Conservation (phyloP, 2,797 vertebrate genomes). For the Eospalax fontanierii region DNA sequence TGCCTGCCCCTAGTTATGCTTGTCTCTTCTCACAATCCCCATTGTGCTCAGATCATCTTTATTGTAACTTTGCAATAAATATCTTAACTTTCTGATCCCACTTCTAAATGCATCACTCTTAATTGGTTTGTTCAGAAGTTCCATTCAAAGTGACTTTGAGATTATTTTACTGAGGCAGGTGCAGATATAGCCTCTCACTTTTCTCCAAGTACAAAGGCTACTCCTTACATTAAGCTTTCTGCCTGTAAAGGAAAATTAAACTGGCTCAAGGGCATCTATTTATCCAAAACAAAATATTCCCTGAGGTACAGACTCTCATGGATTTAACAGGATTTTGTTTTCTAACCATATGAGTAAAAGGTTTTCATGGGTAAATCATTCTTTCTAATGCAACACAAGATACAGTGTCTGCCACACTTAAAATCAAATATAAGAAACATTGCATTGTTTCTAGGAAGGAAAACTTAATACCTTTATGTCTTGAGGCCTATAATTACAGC, state of each 20-base stretch:
- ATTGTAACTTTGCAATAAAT: constrained; percentile 58
- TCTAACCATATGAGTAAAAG: constrained; percentile 52
- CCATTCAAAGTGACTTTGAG: constrained; percentile 33
- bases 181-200: constrained; percentile 6
- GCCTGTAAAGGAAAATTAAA: constrained; percentile 66
- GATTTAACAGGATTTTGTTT: constrained; percentile 72
- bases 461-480: constrained; percentile 35
- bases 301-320: background rate
- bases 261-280: constrained; percentile 24
- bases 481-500: constrained; percentile 47
- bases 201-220: constrained; percentile 53
- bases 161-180: constrained; percentile 49
- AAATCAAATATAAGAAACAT: constrained; percentile 58
- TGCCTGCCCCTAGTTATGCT: background rate
- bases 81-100: constrained; percentile 33
- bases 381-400: constrained; percentile 51
- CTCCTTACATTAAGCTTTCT: constrained; percentile 46
- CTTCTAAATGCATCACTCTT: constrained; percentile 49
- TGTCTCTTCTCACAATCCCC: background rate
- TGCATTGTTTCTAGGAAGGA: background rate
- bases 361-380: constrained; percentile 71
- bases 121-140: constrained; percentile 54
- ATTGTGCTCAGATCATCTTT: constrained; percentile 57
- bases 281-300: constrained; percentile 69
- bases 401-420: constrained; percentile 20